Conservation (phyloP, 2,113 vertebrate genomes). For the Paramisgurnus dabryanus region DNA sequence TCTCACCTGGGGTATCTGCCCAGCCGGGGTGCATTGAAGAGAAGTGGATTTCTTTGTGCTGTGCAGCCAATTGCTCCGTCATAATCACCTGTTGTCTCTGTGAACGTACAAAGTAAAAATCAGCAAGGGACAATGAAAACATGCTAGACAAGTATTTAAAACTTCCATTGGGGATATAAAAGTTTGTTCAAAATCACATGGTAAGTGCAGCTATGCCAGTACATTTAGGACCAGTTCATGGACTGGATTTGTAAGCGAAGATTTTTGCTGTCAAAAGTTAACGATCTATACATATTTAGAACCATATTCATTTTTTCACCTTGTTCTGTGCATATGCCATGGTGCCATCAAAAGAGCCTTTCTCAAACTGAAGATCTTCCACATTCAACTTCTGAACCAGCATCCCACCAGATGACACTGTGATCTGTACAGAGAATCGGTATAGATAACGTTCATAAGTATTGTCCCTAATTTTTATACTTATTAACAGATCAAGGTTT, state of each 20-base stretch:
- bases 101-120: not conserved
- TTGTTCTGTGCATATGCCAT: constrained; percentile 89
- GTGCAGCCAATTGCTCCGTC: constrained; percentile 77
- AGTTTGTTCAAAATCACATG: too few relatives aligned
- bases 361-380: constrained; percentile 81
- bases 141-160: too few relatives aligned
- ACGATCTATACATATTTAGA: not conserved
- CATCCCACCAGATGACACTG: constrained; percentile 87
- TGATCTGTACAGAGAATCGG: constrained; percentile 70
- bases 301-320: constrained; percentile 63
- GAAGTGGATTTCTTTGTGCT: constrained; percentile 79
- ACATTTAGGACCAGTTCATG: too few relatives aligned
- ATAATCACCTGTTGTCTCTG: constrained; percentile 84
- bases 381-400: constrained; percentile 83
- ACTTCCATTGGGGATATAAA: too few relatives aligned
- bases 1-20: constrained; percentile 82
- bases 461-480: too few relatives aligned
- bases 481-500: not conserved
- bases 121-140: too few relatives aligned
- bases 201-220: too few relatives aligned
- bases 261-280: not conserved
- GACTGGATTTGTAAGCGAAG: not conserved
- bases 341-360: constrained; percentile 80
- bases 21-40: constrained; percentile 83
- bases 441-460: too few relatives aligned